Evolutionary conservation across 2,888 invertebrate species (phyloP).

Genomic region (Pimpla rufipes): DNA sequence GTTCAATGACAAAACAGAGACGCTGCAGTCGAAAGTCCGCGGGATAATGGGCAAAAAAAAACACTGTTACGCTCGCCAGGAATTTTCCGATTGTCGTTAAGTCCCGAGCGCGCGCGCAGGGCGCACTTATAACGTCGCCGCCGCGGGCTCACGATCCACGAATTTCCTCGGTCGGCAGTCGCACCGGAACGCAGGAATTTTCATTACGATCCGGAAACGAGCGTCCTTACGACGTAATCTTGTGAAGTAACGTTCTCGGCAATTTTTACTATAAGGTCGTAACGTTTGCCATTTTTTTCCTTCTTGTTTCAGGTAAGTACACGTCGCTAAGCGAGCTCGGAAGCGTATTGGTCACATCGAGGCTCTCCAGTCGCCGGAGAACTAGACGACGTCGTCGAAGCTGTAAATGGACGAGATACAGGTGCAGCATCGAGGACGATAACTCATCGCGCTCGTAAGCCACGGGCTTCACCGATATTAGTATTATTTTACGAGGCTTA

Average conservation of each 20-base stretch:
- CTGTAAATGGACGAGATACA: constrained; percentile 55
- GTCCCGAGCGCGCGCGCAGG: constrained; percentile 14
- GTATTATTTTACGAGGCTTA: constrained; percentile 50
- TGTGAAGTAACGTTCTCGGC: constrained; percentile 68
- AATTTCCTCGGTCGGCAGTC: constrained; percentile 62
- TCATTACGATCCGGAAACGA: constrained; percentile 72
- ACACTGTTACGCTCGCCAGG: constrained; percentile 47
- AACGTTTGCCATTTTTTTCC: constrained; percentile 53
- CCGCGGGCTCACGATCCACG: constrained; percentile 65
- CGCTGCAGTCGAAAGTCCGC: constrained; percentile 25
- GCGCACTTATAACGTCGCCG: constrained; percentile 34
- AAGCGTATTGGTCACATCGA: constrained; percentile 3
- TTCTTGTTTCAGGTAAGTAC: constrained; percentile 42
- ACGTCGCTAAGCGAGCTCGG: constrained; percentile 20
- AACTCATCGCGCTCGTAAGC: constrained; percentile 60
- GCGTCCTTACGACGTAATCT: constrained; percentile 71
- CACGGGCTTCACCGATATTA: constrained; percentile 40
- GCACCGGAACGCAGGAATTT: constrained; percentile 64
- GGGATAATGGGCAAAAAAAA: constrained; percentile 48
- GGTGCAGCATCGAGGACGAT: constrained; percentile 36
- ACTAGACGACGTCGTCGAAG: constrained; percentile 52
- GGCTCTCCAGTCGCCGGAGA: constrained; percentile 28
- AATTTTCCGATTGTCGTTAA: constrained; percentile 66
- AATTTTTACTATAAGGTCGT: constrained; percentile 68
- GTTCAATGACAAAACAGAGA: constrained; percentile 62